Conservation (phyloP, 2,797 vertebrate genomes). For the Clarias laeviceps region DNA sequence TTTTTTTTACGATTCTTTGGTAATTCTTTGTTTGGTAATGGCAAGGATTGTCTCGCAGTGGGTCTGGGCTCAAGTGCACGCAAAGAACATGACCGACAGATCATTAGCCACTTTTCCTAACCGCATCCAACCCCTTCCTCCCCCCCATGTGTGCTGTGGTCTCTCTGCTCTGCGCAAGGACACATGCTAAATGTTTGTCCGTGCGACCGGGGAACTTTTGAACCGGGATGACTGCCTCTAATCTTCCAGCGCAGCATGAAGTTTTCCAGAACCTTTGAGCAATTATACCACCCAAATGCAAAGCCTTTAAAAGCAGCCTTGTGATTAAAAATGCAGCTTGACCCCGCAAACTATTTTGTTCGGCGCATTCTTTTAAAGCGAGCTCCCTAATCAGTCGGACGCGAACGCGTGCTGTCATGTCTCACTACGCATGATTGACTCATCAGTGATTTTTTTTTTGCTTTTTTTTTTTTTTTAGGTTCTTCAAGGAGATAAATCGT, state of each 20-base stretch:
- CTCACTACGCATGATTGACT: conserved; percentile 28
- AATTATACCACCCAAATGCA: conserved; percentile 43
- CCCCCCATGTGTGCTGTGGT: conserved; percentile 39
- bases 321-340: neutral
- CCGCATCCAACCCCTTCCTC: neutral
- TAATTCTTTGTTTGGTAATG: conserved; percentile 46
- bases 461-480: conserved; percentile 67
- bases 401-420: neutral
- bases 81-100: conserved; percentile 33
- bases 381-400: conserved; percentile 1
- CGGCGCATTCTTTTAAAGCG: conserved; percentile 17
- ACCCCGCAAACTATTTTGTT: conserved; percentile 20
- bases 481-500: conserved; percentile 84
- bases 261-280: conserved; percentile 39
- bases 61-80: conserved; percentile 30
- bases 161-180: conserved; percentile 34
- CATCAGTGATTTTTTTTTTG: conserved; percentile 22
- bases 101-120: conserved; percentile 31
- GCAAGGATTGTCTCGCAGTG: conserved; percentile 22
- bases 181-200: conserved; percentile 45
- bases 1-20: conserved; percentile 26
- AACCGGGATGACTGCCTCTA: conserved; percentile 38
- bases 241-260: conserved; percentile 34
- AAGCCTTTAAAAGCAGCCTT: conserved; percentile 36
- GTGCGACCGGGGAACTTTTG: conserved; percentile 35